These are phyloP conservation scores for Lamellibrachia columna DNA, from an alignment of 2,888 invertebrate genomes.

Conservation along the genomic window DNA sequence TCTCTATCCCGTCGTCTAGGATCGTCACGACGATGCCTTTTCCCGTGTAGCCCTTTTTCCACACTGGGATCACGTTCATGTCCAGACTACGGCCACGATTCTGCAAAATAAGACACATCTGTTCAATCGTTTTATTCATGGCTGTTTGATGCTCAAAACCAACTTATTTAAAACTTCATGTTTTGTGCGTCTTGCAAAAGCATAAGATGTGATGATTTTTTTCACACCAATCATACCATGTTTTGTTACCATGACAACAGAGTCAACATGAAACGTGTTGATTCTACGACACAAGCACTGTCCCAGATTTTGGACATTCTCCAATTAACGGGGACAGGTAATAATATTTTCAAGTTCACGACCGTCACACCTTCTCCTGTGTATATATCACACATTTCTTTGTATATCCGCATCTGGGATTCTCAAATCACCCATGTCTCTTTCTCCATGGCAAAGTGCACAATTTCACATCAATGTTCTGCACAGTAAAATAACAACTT, in stretches of 20 bases:
- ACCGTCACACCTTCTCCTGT: neutral
- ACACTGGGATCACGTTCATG: slow-evolving; percentile 96
- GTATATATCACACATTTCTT: no score
- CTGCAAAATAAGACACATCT: slow-evolving; percentile 49
- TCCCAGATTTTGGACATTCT: neutral
- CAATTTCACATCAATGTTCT: no score
- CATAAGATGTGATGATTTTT: neutral
- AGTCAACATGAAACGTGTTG: neutral
- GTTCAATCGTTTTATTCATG: neutral
- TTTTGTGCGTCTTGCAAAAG: neutral
- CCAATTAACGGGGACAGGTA: neutral
- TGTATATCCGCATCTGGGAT: neutral
- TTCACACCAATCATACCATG: neutral
- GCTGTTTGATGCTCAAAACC: neutral
- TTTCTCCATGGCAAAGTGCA: neutral
- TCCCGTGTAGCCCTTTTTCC: slow-evolving; percentile 93
- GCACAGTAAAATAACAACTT: neutral
- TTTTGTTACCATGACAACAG: neutral
- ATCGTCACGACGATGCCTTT: slow-evolving; percentile 95
- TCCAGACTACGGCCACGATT: slow-evolving; percentile 78
- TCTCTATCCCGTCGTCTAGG: slow-evolving; percentile 94
- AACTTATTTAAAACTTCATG: neutral
- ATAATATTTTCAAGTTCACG: neutral
- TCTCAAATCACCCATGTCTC: neutral
- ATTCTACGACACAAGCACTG: neutral